A percentile compares a stretch with the other conserved stretches of the same genome.
These are phyloP conservation scores for Brachypodius melanocephalos DNA, from an alignment of 2,113 vertebrate genomes.

Conservation along the genomic window DNA sequence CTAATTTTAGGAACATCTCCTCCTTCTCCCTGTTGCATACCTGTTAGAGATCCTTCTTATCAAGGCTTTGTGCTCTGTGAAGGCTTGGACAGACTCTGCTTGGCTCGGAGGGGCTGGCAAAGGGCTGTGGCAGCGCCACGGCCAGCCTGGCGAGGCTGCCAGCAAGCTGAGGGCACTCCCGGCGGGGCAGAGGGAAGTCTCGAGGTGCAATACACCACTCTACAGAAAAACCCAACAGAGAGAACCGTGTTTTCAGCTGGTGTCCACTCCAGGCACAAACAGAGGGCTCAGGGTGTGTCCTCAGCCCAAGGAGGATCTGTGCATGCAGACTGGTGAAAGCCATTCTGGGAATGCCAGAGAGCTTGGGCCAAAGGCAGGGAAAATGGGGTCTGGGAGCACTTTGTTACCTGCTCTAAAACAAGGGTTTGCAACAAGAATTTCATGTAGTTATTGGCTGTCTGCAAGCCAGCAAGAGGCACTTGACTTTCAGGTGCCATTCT, in stretches of 20 bases:
- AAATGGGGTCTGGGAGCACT: background rate
- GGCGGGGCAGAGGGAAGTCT: background rate
- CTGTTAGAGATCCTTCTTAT: background rate
- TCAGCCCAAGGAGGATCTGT: background rate
- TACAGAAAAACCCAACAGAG: constrained; percentile 35
- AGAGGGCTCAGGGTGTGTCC: background rate
- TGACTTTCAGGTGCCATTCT: background rate
- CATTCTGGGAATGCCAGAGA: background rate
- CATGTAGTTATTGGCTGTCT: background rate
- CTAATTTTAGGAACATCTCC: background rate
- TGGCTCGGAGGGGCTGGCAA: constrained; percentile 15
- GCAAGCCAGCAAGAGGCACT: background rate
- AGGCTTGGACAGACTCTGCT: constrained; percentile 6
- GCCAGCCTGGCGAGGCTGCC: background rate
- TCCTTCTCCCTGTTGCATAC: background rate
- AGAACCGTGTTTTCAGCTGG: background rate
- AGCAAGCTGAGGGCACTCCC: constrained; percentile 5
- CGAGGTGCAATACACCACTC: constrained; percentile 15
- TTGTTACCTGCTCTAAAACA: background rate
- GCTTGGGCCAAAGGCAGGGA: background rate
- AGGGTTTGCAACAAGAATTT: background rate
- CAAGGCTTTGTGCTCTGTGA: constrained; percentile 6
- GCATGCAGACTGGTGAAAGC: background rate
- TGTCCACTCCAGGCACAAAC: background rate
- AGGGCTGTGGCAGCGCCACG: background rate